Base-by-base conservation (phyloP, 2,113 vertebrate genomes). In the Bufo bufo region DNA sequence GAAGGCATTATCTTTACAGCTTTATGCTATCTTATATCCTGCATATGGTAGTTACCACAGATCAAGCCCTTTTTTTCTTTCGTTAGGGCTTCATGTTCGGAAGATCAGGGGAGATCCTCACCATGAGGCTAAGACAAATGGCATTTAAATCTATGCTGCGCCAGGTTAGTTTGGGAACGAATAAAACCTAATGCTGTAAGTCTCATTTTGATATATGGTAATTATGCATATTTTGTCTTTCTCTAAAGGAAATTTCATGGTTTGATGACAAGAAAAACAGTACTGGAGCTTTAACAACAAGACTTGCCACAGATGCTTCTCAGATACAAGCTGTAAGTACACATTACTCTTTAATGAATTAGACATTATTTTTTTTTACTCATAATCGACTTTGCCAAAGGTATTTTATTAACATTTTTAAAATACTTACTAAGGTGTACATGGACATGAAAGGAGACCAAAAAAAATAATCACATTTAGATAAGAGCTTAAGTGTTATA, bases 61-160 rank as follows among this genome's bases (percentile, higher is more conserved):
- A 13, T 47, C 12, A 49, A 2, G 16, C n/a, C 45, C 45, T 13
- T 3, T 75, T 9, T 20, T 72, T 1, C 50, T 17, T 72, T 85
- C 91, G n/a, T 90, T 72, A 93, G 92, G 86, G 88, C 23, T 91
- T 92, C 74, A 77, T 88, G 90, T 92, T 90, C 23, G 92, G 88
- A 43, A 90, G 79, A 91, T 33, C 87, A 2, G 82, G 89, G 49
- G 84, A 93, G 92, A 92, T 89, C 82, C 91, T 92, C 85, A 72
- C 6, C 88, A 89, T 49, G 77, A 89, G 87, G 10, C 87, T 93
- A 78, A 92, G 79, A 54, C 49, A 3, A 2, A 84, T 82, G 89
- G 87, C 89, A 81, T 92, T 93, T 87, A 91, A 93, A 92, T 66
- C 87, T 63, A 94, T 93, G 88, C 14, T 94, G n/a, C 87, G 69